A percentile compares a stretch with the other conserved stretches of the same genome.
These are phyloP conservation scores for Cydia amplana DNA, from an alignment of 1,140 invertebrate species.

Conservation along the genomic window DNA sequence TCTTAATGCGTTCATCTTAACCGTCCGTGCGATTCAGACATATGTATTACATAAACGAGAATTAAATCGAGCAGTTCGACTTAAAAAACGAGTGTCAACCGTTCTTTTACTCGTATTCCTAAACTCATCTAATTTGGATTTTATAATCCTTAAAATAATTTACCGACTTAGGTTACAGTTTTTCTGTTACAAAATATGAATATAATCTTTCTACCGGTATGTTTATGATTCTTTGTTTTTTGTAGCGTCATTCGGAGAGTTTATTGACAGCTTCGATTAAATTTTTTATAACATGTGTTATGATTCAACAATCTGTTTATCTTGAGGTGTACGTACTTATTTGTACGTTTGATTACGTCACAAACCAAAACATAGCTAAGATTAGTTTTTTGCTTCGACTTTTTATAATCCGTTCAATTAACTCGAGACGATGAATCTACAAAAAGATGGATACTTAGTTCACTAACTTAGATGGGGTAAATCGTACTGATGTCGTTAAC, in stretches of 20 bases:
- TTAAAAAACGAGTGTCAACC: too few species aligned
- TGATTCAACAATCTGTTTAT: constrained; percentile 12
- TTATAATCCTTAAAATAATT: too few species aligned
- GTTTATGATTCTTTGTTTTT: constrained; percentile 5
- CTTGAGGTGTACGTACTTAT: constrained; percentile 9
- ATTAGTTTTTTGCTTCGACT: constrained; percentile 3
- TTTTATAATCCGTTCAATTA: constrained; percentile 27
- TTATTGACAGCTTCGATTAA: constrained; percentile 17
- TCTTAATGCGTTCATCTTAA: too few species aligned
- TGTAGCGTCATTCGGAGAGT: background rate
- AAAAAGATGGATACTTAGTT: background rate
- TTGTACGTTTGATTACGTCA: constrained; percentile 24
- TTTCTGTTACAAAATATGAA: too few species aligned
- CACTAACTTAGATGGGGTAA: constrained; percentile 6
- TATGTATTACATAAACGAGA: too few species aligned
- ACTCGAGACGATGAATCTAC: constrained; percentile 13
- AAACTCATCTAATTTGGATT: too few species aligned
- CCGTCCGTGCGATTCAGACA: too few species aligned
- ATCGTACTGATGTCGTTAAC: background rate
- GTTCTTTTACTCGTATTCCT: too few species aligned
- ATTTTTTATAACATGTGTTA: background rate
- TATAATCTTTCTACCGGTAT: too few species aligned
- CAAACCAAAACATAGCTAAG: constrained; percentile 23
- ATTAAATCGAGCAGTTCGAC: too few species aligned
- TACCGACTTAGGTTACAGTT: too few species aligned